Conservation (phyloP, 2,888 invertebrate species). For the Hyalella azteca region DNA sequence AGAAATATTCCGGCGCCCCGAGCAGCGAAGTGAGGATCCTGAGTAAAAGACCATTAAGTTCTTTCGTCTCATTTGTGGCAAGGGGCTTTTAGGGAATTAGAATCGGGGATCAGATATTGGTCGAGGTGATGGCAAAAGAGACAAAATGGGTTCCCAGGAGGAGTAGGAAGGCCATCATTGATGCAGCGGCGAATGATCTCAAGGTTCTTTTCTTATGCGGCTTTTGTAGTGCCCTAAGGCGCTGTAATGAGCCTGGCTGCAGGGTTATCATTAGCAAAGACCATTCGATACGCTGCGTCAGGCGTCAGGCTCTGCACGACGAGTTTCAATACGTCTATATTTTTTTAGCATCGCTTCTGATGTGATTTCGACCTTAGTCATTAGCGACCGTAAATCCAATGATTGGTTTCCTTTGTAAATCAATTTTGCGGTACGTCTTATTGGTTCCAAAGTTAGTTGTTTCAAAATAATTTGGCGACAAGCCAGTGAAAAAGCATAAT, state of each 20-base stretch:
- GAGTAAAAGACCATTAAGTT: slow-evolving; percentile 15
- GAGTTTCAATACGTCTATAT: neutral
- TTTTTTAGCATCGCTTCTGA: too few relatives aligned
- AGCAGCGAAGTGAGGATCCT: neutral
- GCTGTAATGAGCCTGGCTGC: neutral
- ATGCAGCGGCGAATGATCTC: slow-evolving; percentile 18
- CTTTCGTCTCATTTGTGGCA: slow-evolving; percentile 31
- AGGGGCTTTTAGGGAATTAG: slow-evolving; percentile 30
- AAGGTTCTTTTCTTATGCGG: neutral
- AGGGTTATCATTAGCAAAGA: slow-evolving; percentile 25
- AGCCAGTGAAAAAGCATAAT: too few relatives aligned
- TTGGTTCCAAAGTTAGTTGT: too few relatives aligned
- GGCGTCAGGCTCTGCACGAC: neutral
- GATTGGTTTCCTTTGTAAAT: too few relatives aligned
- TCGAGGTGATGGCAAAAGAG: slow-evolving; percentile 27
- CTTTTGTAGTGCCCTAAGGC: neutral
- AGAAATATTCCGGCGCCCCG: neutral
- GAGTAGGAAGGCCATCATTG: slow-evolving; percentile 23
- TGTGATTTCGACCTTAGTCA: too few relatives aligned
- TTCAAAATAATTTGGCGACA: too few relatives aligned
- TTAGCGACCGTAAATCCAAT: too few relatives aligned
- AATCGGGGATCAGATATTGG: slow-evolving; percentile 36
- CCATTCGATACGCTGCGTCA: neutral
- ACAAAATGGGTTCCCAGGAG: slow-evolving; percentile 21
- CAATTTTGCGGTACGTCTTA: too few relatives aligned